Percentiles rank a stretch among this genome's conserved stretches.
Evolutionary conservation across 2,797 vertebrate species (phyloP).

Genomic region (Carcharodon carcharias): DNA sequence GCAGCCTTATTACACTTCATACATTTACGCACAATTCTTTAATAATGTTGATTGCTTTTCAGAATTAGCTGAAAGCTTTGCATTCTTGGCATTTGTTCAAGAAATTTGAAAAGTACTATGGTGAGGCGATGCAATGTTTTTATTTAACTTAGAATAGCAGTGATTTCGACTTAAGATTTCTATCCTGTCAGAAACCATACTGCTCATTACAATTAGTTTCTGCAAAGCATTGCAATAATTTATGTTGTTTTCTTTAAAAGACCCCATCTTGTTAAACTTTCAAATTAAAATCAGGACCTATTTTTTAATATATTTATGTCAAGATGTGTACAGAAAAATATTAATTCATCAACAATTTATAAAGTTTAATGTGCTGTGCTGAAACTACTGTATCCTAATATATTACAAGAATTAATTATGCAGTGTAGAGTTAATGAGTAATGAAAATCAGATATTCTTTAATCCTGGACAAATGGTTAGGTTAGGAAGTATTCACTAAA

Average conservation of each 20-base stretch:
- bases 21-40: not conserved
- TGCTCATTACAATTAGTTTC: not conserved
- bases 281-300: not conserved
- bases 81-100: slow-evolving; percentile 2
- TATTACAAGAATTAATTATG: slow-evolving; percentile 14
- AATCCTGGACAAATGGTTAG: slow-evolving; percentile 41
- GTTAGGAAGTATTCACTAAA: slow-evolving; percentile 59
- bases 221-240: not conserved
- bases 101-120: not conserved
- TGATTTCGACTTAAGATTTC: not conserved
- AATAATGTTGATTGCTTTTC: not conserved
- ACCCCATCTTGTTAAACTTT: not conserved
- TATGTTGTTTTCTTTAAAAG: not conserved
- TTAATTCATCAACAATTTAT: not conserved
- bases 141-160: not conserved
- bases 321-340: not conserved
- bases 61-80: not conserved
- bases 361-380: no score
- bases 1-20: not conserved
- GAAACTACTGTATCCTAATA: not conserved
- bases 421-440: not conserved
- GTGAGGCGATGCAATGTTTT: not conserved
- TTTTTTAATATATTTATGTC: not conserved
- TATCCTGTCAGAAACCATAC: not conserved
- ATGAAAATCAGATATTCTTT: not conserved